phyloP scores from a whole-genome alignment of 2,113 vertebrate species.

The Climacteris rufus region DNA sequence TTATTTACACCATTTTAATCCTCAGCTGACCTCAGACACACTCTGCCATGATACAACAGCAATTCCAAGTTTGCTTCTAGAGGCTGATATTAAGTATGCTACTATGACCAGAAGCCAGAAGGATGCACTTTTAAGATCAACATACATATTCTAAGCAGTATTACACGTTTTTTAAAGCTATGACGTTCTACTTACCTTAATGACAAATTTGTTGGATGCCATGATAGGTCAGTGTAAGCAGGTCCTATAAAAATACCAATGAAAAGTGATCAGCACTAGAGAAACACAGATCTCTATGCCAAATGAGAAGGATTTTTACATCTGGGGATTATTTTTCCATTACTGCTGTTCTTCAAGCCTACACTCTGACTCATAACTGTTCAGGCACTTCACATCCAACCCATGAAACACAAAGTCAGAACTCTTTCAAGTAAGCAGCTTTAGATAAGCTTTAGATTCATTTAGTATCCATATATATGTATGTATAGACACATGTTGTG shows the following conservation, averaged over 20 bases:
- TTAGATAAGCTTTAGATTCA: background rate
- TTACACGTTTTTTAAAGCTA: background rate
- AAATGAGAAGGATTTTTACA: background rate
- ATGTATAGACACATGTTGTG: rapidly evolving
- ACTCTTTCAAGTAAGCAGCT: background rate
- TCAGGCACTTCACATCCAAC: background rate
- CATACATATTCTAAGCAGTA: background rate
- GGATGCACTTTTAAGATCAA: background rate
- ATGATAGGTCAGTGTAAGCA: slow-evolving; percentile 31
- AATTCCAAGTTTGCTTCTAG: background rate
- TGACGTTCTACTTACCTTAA: slow-evolving; percentile 68
- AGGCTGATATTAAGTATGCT: background rate
- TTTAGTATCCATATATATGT: background rate
- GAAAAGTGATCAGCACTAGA: background rate
- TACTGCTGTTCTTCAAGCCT: background rate
- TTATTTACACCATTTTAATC: background rate
- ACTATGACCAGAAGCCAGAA: background rate
- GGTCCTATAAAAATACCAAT: slow-evolving; percentile 36
- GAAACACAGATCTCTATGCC: background rate
- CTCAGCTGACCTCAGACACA: background rate
- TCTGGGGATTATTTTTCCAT: background rate
- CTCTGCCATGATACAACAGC: background rate
- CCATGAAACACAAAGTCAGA: background rate
- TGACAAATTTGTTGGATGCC: slow-evolving; percentile 71
- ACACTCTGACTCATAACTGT: background rate